Conservation (phyloP, 2,797 vertebrate genomes). For the Sebastolobus altivelis region DNA sequence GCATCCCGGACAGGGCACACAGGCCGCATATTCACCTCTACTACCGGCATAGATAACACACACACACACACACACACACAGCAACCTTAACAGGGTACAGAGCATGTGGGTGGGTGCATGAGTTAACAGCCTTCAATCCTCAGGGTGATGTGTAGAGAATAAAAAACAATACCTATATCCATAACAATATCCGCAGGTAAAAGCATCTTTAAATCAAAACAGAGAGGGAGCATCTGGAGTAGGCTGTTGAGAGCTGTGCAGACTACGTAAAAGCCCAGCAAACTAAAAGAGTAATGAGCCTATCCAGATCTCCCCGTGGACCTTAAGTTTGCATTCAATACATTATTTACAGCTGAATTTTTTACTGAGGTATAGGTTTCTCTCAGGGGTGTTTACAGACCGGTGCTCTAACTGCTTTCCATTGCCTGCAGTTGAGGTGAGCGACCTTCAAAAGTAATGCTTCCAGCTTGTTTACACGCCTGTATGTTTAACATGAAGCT, state of each 20-base stretch:
- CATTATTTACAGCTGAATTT: constrained; percentile 85
- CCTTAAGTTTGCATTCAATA: constrained; percentile 86
- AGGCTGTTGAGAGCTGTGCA: constrained; percentile 70
- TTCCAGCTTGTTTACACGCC: constrained; percentile 58
- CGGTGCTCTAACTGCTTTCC: constrained; percentile 78
- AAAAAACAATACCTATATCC: constrained; percentile 81
- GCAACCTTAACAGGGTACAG: constrained; percentile 54
- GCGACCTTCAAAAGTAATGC: constrained; percentile 53
- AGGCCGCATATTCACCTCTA: constrained; percentile 67
- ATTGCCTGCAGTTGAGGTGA: constrained; percentile 68
- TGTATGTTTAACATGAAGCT: constrained; percentile 28
- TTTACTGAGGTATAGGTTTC: constrained; percentile 82
- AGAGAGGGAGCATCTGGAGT: constrained; percentile 72
- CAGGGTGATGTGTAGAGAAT: constrained; percentile 70
- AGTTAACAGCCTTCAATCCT: constrained; percentile 76
- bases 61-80: constrained; percentile 40
- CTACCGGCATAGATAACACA: constrained; percentile 75
- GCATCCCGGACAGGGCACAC: constrained; percentile 78
- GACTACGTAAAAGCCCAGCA: constrained; percentile 76
- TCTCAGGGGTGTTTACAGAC: constrained; percentile 80
- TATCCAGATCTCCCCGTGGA: constrained; percentile 79
- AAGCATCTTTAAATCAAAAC: constrained; percentile 84
- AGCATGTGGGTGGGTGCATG: constrained; percentile 72
- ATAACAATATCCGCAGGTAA: constrained; percentile 84
- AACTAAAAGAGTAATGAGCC: constrained; percentile 84